A percentile compares a stretch with the other conserved stretches of the same genome.
Evolutionary conservation across 2,888 invertebrate genomes (phyloP).

Genomic region (Clusia tigrina): DNA sequence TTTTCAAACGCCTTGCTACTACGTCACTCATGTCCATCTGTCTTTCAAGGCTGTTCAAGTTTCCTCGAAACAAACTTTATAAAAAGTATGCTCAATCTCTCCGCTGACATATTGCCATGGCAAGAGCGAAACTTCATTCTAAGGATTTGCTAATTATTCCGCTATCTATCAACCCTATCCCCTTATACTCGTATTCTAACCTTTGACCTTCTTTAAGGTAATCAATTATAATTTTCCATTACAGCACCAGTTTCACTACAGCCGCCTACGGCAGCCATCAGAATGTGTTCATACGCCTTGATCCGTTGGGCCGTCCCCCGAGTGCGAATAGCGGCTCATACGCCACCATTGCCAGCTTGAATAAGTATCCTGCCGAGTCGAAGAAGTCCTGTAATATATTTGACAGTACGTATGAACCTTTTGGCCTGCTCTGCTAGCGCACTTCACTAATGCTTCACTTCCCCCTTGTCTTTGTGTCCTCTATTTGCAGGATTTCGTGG

Average conservation of each 20-base stretch:
- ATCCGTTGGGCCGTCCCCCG: constrained; percentile 76
- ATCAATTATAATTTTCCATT: constrained; percentile 47
- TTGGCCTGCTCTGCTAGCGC: no score
- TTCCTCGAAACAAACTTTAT: no score
- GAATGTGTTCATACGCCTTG: constrained; percentile 78
- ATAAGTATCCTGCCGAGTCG: constrained; percentile 71
- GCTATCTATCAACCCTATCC: not conserved
- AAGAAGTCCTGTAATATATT: constrained; percentile 63
- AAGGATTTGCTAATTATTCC: not conserved
- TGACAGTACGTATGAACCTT: constrained; percentile 59
- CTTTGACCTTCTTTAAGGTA: constrained; percentile 15
- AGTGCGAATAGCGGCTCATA: constrained; percentile 82
- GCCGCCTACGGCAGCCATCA: constrained; percentile 79
- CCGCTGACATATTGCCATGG: no score
- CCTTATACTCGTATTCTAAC: constrained; percentile 6
- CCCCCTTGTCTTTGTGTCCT: no score
- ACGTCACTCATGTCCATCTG: no score
- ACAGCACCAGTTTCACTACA: constrained; percentile 79
- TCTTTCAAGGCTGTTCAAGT: no score
- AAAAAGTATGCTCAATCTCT: no score
- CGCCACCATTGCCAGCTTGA: constrained; percentile 83
- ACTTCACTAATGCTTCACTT: no score
- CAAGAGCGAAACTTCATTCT: no score
- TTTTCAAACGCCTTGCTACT: no score
- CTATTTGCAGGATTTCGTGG: constrained; percentile 58